Conservation (phyloP, 1,140 invertebrate genomes). For the Macrostomum lignano region DNA sequence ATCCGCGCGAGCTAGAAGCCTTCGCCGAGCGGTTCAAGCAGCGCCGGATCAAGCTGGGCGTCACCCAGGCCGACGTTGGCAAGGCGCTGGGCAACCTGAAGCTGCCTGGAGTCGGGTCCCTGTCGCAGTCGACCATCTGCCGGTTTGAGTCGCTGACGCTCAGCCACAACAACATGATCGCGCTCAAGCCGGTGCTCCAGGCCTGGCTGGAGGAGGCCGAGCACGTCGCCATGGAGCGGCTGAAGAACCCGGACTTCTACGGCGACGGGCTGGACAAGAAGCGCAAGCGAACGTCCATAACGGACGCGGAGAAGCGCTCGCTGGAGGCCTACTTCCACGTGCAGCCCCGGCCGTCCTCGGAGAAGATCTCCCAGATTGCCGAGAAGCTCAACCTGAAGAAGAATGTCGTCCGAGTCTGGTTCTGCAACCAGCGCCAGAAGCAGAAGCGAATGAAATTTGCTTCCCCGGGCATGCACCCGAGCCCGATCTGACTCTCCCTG, state of each 20-base stretch:
- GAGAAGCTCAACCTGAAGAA: slow-evolving; percentile 88
- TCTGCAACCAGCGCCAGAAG: slow-evolving; percentile 82
- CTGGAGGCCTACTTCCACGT: slow-evolving; percentile 36
- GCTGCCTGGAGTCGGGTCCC: slow-evolving; percentile 67
- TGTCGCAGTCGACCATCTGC: slow-evolving; percentile 76
- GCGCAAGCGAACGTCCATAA: slow-evolving; percentile 76
- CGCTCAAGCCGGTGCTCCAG: slow-evolving; percentile 73
- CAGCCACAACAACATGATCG: slow-evolving; percentile 94
- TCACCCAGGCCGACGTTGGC: slow-evolving; percentile 82
- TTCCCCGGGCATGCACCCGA: slow-evolving; percentile 4
- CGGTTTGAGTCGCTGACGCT: slow-evolving; percentile 33
- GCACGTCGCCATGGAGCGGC: slow-evolving; percentile 7
- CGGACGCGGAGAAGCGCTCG: slow-evolving; percentile 72
- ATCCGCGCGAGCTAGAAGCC: slow-evolving; percentile 5
- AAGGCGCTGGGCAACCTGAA: slow-evolving; percentile 78
- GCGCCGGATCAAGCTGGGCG: slow-evolving; percentile 63
- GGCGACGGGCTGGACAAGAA: slow-evolving; percentile 66
- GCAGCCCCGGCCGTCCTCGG: slow-evolving; percentile 59
- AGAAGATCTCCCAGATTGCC: slow-evolving; percentile 83
- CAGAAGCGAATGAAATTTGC: slow-evolving; percentile 40
- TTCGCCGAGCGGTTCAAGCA: slow-evolving; percentile 90
- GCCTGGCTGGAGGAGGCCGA: slow-evolving; percentile 88
- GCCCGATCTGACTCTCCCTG: too few relatives aligned
- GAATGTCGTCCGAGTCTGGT: slow-evolving; percentile 91
- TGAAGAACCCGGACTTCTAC: slow-evolving; percentile 1